These are phyloP conservation scores for Anguilla japonica DNA, from an alignment of 2,113 vertebrate genomes.

Conservation along the genomic window DNA sequence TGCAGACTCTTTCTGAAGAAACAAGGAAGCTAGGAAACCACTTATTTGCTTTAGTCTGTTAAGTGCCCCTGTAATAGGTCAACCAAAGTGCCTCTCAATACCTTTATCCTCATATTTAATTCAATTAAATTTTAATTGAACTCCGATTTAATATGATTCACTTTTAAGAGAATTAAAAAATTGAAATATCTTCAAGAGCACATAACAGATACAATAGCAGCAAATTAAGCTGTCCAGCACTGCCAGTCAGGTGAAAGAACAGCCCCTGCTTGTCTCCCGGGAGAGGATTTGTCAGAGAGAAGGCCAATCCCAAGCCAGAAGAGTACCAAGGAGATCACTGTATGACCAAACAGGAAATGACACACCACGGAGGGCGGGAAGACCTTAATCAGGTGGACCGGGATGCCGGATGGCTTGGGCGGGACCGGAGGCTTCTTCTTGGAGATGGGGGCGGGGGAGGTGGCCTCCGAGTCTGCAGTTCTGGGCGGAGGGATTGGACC, in stretches of 20 bases:
- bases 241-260: neutral
- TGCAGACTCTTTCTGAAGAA: neutral
- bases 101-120: neutral
- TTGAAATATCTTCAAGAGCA: neutral
- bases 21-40: slow-evolving; percentile 31
- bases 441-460: neutral
- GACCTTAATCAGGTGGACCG: slow-evolving; percentile 68
- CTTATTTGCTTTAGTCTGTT: slow-evolving; percentile 43
- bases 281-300: neutral
- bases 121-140: neutral
- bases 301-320: slow-evolving; percentile 28
- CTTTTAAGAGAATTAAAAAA: neutral
- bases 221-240: neutral
- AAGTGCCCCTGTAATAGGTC: slow-evolving; percentile 44
- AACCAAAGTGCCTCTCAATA: neutral
- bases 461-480: slow-evolving; percentile 22
- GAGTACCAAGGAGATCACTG: slow-evolving; percentile 38
- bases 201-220: neutral
- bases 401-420: slow-evolving; percentile 73
- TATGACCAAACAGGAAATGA: slow-evolving; percentile 24
- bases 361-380: slow-evolving; percentile 40
- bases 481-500: neutral
- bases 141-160: neutral
- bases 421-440: slow-evolving; percentile 73
- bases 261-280: neutral